phyloP scores from a whole-genome alignment of 2,113 vertebrate species.

The Eublepharis macularius region DNA sequence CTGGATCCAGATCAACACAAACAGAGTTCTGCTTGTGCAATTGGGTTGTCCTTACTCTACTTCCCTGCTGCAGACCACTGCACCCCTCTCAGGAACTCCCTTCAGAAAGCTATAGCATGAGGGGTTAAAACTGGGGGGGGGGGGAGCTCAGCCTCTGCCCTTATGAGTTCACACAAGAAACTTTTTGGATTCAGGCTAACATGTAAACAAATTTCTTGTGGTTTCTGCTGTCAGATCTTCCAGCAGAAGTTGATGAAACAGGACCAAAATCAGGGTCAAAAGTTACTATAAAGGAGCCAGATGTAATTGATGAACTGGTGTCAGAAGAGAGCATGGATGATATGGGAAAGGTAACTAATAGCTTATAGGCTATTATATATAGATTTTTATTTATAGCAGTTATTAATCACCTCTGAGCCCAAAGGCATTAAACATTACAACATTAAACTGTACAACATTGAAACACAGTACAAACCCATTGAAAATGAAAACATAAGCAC shows the following conservation, averaged over 20 bases:
- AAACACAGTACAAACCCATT: background rate
- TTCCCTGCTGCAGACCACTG: too few species aligned
- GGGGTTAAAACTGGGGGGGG: too few species aligned
- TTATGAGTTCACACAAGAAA: too few species aligned
- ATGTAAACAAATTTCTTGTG: background rate
- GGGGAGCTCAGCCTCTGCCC: too few species aligned
- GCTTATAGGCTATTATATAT: background rate
- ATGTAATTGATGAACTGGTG: background rate
- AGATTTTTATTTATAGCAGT: background rate
- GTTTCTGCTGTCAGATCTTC: constrained; percentile 20
- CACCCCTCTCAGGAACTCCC: too few species aligned
- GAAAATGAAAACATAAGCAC: background rate
- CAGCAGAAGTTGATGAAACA: constrained; percentile 19
- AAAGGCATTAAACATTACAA: background rate
- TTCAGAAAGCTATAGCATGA: too few species aligned
- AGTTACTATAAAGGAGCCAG: background rate
- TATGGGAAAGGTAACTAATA: constrained; percentile 44
- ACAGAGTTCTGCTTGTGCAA: too few species aligned
- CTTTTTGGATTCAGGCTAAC: too few species aligned
- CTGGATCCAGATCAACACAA: too few species aligned
- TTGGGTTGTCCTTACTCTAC: too few species aligned
- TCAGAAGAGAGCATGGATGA: background rate
- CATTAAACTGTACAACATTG: background rate
- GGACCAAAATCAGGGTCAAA: background rate
- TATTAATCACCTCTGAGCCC: background rate